These are phyloP conservation scores for Triplophysa siluroides DNA, from an alignment of 2,113 vertebrate genomes.

Conservation along the genomic window DNA sequence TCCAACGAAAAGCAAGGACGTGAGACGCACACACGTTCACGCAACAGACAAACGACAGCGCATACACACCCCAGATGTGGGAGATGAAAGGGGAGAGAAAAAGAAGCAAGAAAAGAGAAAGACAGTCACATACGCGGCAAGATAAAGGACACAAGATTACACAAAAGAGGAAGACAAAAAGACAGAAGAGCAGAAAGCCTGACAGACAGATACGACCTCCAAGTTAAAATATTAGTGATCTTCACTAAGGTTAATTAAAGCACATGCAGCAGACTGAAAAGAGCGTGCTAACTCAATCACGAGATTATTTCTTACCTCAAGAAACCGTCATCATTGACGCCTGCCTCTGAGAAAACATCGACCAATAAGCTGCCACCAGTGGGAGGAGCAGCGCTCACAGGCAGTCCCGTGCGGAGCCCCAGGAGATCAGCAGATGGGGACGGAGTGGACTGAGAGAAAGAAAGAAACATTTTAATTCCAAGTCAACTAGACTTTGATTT, in stretches of 20 bases:
- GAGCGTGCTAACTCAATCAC: neutral
- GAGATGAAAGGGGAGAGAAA: conserved; percentile 61
- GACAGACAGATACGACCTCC: conserved; percentile 39
- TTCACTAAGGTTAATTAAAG: neutral
- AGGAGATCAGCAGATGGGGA: conserved; percentile 90
- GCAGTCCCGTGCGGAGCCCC: conserved; percentile 79
- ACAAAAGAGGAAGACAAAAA: conserved; percentile 49
- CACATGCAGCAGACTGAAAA: neutral
- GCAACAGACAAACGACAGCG: conserved; percentile 60
- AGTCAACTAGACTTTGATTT: neutral
- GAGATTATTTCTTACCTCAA: conserved; percentile 77
- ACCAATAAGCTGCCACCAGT: conserved; percentile 83
- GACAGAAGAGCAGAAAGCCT: conserved; percentile 44
- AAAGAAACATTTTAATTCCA: conserved; percentile 5
- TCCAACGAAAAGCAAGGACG: conserved; percentile 81
- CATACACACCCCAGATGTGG: conserved; percentile 55
- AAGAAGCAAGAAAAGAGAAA: conserved; percentile 62
- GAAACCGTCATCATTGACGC: conserved; percentile 85
- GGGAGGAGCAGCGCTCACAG: conserved; percentile 63
- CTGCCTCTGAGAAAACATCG: conserved; percentile 88
- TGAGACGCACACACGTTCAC: conserved; percentile 62
- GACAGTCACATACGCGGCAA: conserved; percentile 76
- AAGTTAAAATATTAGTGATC: conserved; percentile 26
- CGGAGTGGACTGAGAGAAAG: conserved; percentile 80
- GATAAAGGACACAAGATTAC: conserved; percentile 66